phyloP scores from a whole-genome alignment of 2,797 vertebrate species.

The Monodelphis domestica region DNA sequence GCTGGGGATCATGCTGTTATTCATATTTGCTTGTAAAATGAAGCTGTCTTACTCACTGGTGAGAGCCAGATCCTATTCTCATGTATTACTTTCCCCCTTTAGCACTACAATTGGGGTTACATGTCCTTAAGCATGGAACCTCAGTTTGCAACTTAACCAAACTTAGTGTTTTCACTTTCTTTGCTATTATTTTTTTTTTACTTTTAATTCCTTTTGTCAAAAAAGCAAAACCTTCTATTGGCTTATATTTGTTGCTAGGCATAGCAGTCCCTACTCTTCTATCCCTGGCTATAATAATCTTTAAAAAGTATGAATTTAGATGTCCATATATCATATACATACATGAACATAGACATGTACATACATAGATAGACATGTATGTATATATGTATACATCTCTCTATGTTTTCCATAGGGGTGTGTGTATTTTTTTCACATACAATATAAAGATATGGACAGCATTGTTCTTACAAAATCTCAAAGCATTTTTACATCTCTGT shows the following conservation, averaged over 20 bases:
- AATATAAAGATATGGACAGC: not conserved
- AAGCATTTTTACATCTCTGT: not conserved
- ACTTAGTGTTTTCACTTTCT: not conserved
- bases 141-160: not conserved
- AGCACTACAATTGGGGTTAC: not conserved
- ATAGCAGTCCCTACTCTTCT: not conserved
- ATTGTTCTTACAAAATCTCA: not conserved
- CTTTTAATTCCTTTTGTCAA: not conserved
- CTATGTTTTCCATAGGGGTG: too few relatives aligned
- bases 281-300: not conserved
- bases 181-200: not conserved
- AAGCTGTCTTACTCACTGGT: not conserved
- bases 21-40: constrained; percentile 34
- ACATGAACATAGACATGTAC: too few relatives aligned
- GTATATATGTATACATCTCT: not conserved
- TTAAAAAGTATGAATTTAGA: not conserved
- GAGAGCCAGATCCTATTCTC: not conserved
- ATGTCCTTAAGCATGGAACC: constrained; percentile 3
- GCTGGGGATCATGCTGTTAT: not conserved
- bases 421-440: not conserved
- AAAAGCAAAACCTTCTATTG: not conserved
- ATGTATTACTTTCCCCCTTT: not conserved
- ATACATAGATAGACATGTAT: not conserved
- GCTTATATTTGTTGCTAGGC: not conserved
- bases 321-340: not conserved